These are phyloP conservation scores for Nyctibius grandis DNA, from an alignment of 2,797 vertebrate genomes.

Conservation along the genomic window DNA sequence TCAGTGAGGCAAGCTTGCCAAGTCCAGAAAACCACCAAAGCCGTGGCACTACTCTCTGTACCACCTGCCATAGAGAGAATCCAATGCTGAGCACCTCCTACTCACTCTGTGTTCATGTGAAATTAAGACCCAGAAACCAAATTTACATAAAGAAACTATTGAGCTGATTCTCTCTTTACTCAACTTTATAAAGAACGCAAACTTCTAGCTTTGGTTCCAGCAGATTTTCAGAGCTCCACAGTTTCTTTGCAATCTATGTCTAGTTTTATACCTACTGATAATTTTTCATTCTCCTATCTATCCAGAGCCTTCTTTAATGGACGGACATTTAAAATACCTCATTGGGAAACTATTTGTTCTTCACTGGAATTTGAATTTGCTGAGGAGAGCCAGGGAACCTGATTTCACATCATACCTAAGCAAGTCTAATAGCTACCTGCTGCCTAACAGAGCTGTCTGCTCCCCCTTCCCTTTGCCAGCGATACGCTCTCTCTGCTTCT, in stretches of 20 bases:
- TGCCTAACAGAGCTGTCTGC: neutral
- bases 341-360: neutral
- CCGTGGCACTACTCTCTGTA: accelerated
- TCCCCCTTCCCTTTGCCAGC: neutral
- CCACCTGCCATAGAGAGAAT: neutral
- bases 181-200: neutral
- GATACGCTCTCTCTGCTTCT: neutral
- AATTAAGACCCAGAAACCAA: neutral
- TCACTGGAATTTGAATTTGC: neutral
- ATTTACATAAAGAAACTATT: neutral
- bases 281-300: neutral
- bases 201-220: neutral
- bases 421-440: neutral
- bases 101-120: neutral
- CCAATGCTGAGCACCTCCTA: neutral
- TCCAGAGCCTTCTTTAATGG: neutral
- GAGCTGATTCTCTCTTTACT: neutral
- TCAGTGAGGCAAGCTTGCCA: neutral
- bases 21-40: neutral
- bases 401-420: neutral
- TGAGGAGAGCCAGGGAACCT: neutral
- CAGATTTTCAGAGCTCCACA: neutral
- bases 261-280: neutral
- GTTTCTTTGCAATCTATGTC: neutral
- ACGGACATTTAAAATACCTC: neutral